Percentiles rank a stretch among this genome's conserved stretches.
Conservation (phyloP, 1,140 invertebrate genomes). For the Cecropterus lyciades region DNA sequence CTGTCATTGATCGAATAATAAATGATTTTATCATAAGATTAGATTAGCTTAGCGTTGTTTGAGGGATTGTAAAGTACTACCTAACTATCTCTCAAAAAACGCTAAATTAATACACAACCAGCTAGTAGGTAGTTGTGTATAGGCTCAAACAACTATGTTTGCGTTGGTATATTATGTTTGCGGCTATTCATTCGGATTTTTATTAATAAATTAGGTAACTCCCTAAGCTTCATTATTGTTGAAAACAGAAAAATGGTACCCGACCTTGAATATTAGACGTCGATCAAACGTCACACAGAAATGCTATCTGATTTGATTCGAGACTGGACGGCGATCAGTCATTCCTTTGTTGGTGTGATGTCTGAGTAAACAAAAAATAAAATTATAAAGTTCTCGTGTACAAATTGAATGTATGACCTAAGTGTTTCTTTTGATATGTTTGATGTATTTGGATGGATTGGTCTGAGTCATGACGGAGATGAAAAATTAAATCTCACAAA, state of each 20-base stretch:
- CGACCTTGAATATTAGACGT: constrained; percentile 70
- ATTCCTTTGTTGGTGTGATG: constrained; percentile 63
- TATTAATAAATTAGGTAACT: constrained; percentile 11
- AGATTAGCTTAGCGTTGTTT: too few species aligned
- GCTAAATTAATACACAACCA: too few species aligned
- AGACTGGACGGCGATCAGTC: constrained; percentile 65
- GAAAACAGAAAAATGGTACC: constrained; percentile 61
- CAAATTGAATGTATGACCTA: constrained; percentile 34
- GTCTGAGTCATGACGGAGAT: constrained; percentile 9
- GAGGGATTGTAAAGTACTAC: too few species aligned
- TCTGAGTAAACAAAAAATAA: constrained; percentile 58
- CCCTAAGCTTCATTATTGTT: constrained; percentile 59
- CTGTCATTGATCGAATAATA: too few species aligned
- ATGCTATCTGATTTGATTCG: constrained; percentile 74
- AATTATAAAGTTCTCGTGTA: constrained; percentile 21
- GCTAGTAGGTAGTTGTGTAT: too few species aligned
- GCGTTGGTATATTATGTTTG: too few species aligned
- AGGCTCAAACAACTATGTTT: too few species aligned
- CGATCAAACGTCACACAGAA: constrained; percentile 74
- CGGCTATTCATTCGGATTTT: too few species aligned
- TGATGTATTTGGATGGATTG: constrained; percentile 37
- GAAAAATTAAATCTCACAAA: constrained; percentile 11
- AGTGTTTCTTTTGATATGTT: constrained; percentile 35
- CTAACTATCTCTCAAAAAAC: too few species aligned
- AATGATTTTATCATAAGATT: too few species aligned